Percentiles rank a stretch among this genome's conserved stretches.
These are phyloP conservation scores for Apus apus DNA, from an alignment of 2,113 vertebrate genomes.

Conservation along the genomic window DNA sequence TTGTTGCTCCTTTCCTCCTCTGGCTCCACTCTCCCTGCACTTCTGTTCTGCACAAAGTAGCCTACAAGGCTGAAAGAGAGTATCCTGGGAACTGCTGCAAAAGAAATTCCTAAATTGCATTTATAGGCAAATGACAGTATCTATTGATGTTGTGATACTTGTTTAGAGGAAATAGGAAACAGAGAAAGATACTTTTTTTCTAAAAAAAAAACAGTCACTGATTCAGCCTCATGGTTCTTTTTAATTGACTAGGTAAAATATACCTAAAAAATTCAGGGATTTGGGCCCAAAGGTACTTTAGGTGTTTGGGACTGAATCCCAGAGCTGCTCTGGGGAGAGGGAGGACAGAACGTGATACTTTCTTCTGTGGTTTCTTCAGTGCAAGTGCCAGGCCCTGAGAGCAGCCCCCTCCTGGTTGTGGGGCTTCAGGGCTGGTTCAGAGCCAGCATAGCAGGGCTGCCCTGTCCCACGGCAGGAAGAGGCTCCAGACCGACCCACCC, in stretches of 20 bases:
- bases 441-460: background rate
- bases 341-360: background rate
- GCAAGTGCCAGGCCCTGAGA: background rate
- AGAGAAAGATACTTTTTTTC: background rate
- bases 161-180: background rate
- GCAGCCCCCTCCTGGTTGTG: background rate
- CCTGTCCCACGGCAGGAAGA: fast-evolving
- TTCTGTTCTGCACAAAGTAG: background rate
- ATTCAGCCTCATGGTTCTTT: background rate
- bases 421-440: background rate
- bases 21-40: background rate
- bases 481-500: background rate
- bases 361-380: background rate
- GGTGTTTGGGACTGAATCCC: background rate
- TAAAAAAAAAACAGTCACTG: background rate
- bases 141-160: background rate
- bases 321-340: background rate
- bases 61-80: background rate
- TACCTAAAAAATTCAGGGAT: background rate
- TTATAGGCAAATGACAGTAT: background rate
- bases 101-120: background rate
- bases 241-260: background rate
- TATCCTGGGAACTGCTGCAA: background rate
- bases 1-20: background rate
- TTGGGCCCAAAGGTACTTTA: fast-evolving